Evolutionary conservation across 2,888 invertebrate species (phyloP).

Genomic region (Aricia artaxerxes): DNA sequence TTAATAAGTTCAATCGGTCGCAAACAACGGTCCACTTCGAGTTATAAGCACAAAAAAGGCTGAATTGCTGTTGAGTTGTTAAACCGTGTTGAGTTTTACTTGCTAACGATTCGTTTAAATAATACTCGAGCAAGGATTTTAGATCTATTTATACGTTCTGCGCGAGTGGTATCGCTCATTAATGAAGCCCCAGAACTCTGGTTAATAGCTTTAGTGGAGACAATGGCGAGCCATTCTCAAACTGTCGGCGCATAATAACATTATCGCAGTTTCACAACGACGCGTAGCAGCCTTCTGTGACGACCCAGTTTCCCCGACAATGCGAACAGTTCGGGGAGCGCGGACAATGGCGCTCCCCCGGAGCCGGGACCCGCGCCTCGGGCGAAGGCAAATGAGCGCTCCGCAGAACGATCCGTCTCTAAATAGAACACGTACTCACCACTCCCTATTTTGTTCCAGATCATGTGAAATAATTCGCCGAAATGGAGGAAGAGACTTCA

Average conservation of each 20-base stretch:
- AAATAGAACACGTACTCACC: slow-evolving; percentile 38
- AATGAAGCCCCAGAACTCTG: slow-evolving; percentile 26
- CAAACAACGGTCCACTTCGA: background rate
- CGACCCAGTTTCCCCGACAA: slow-evolving; percentile 35
- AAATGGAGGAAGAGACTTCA: slow-evolving; percentile 66
- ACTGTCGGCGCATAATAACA: slow-evolving; percentile 32
- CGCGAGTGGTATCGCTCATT: slow-evolving; percentile 3
- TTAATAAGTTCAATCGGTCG: slow-evolving; percentile 17
- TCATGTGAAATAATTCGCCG: slow-evolving; percentile 64
- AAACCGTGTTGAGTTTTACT: background rate
- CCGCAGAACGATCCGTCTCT: slow-evolving; percentile 38
- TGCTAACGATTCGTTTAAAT: background rate
- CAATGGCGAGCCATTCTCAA: slow-evolving; percentile 20
- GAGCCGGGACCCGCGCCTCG: slow-evolving; percentile 53
- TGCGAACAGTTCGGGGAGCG: slow-evolving; percentile 47
- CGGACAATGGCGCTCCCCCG: slow-evolving; percentile 62
- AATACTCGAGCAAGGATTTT: background rate
- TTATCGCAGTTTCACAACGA: slow-evolving; percentile 31
- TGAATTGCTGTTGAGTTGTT: background rate
- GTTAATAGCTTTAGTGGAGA: slow-evolving; percentile 25
- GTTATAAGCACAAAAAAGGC: background rate
- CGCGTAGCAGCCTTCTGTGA: slow-evolving; percentile 16
- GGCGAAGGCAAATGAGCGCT: slow-evolving; percentile 54
- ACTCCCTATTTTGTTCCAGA: slow-evolving; percentile 65
- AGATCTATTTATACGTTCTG: background rate